phyloP scores from a whole-genome alignment of 2,797 vertebrate species.

The Octomys mimax region DNA sequence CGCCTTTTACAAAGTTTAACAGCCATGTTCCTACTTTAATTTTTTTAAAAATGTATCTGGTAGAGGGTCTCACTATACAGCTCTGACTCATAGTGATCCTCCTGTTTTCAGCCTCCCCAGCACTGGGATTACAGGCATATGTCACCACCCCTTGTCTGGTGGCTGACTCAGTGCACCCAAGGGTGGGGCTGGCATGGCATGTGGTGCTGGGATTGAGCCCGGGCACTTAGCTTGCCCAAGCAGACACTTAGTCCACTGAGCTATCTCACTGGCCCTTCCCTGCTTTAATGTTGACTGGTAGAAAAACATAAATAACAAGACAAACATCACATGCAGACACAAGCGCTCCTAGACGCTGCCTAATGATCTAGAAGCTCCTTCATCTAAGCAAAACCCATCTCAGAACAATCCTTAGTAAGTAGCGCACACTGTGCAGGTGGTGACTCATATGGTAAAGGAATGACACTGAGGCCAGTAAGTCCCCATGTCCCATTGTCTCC shows the following conservation, averaged over 20 bases:
- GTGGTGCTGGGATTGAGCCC: too few relatives aligned
- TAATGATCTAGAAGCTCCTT: neutral
- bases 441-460: neutral
- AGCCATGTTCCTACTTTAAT: neutral
- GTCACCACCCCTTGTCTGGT: too few relatives aligned
- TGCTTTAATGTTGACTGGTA: neutral
- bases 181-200: too few relatives aligned
- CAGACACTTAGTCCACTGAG: too few relatives aligned
- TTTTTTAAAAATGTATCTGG: too few relatives aligned
- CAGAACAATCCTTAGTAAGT: neutral
- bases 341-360: neutral
- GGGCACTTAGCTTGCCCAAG: too few relatives aligned
- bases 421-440: neutral
- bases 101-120: too few relatives aligned
- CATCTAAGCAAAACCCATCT: neutral
- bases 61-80: too few relatives aligned
- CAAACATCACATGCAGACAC: neutral
- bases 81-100: too few relatives aligned
- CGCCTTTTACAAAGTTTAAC: neutral
- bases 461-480: neutral
- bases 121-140: too few relatives aligned
- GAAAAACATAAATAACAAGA: neutral
- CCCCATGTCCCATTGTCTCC: neutral
- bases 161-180: too few relatives aligned
- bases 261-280: too few relatives aligned